A percentile compares a stretch with the other conserved stretches of the same genome.
phyloP scores from a whole-genome alignment of 2,888 invertebrate species.

The Petrophora chlorosata region DNA sequence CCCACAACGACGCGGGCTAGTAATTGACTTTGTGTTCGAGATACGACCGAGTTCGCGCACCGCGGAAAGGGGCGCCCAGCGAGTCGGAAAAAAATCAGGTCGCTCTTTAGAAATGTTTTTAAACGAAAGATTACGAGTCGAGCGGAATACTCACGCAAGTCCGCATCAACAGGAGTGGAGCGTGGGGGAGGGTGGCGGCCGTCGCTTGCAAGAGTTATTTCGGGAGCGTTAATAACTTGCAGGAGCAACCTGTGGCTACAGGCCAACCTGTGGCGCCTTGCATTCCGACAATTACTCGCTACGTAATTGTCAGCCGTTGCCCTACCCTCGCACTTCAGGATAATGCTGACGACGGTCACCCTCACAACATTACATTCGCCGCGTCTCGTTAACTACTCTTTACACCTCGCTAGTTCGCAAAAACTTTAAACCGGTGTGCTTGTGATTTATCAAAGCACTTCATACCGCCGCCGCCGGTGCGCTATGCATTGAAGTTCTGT shows the following conservation, averaged over 20 bases:
- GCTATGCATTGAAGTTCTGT: neutral
- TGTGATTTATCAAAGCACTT: neutral
- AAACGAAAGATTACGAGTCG: constrained; percentile 7
- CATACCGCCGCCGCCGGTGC: neutral
- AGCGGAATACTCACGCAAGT: constrained; percentile 24
- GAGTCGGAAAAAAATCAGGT: neutral
- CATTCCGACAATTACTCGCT: constrained; percentile 34
- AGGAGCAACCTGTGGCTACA: constrained; percentile 64
- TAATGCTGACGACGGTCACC: neutral
- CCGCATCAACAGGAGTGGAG: constrained; percentile 25
- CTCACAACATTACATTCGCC: constrained; percentile 1
- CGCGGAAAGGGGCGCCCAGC: neutral
- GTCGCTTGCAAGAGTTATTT: constrained; percentile 44
- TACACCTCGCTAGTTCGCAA: neutral
- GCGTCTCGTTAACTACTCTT: constrained; percentile 10
- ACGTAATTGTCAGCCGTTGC: constrained; percentile 21
- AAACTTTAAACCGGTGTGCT: neutral
- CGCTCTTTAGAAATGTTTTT: constrained; percentile 4
- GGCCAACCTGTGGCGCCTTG: constrained; percentile 57
- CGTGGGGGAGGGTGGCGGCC: constrained; percentile 20
- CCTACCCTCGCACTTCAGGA: constrained; percentile 2
- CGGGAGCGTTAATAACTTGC: constrained; percentile 59
- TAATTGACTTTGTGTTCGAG: constrained; percentile 16
- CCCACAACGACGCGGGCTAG: neutral
- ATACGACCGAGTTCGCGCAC: neutral